Conservation (phyloP, 2,797 vertebrate species). For the Hoplostethus mediterraneus region DNA sequence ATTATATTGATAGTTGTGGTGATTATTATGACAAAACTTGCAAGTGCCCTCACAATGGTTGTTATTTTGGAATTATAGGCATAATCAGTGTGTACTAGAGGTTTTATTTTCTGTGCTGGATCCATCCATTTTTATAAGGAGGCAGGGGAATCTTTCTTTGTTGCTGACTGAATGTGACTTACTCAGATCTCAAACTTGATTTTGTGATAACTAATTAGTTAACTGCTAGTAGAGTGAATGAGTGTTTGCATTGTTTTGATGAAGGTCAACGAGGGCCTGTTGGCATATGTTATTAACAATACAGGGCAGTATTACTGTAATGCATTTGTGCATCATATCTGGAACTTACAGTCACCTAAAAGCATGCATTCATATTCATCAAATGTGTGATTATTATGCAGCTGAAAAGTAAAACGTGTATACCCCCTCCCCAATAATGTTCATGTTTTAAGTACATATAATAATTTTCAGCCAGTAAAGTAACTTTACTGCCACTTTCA, state of each 20-base stretch:
- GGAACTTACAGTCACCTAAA: constrained; percentile 64
- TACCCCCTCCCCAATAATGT: constrained; percentile 38
- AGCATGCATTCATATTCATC: constrained; percentile 75
- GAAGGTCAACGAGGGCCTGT: constrained; percentile 55
- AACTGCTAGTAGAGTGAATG: constrained; percentile 55
- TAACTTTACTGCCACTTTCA: constrained; percentile 29
- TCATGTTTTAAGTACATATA: constrained; percentile 38
- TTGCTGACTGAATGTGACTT: constrained; percentile 82
- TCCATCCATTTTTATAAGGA: constrained; percentile 74
- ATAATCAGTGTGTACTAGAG: constrained; percentile 76
- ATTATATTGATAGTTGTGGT: constrained; percentile 83
- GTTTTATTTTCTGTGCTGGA: constrained; percentile 78
- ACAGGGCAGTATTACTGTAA: constrained; percentile 58
- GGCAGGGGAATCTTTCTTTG: constrained; percentile 65
- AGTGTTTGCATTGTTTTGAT: constrained; percentile 49
- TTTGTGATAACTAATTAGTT: constrained; percentile 48
- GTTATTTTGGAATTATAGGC: constrained; percentile 80
- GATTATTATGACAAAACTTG: constrained; percentile 81
- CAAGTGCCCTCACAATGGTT: constrained; percentile 84
- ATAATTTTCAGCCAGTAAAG: constrained; percentile 33
- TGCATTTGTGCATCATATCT: constrained; percentile 66
- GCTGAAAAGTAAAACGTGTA: constrained; percentile 42
- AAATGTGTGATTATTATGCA: constrained; percentile 64
- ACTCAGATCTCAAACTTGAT: constrained; percentile 63
- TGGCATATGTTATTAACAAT: constrained; percentile 64